A percentile compares a stretch with the other conserved stretches of the same genome.
Conservation (phyloP, 2,888 invertebrate species). For the Limnephilus rhombicus region DNA sequence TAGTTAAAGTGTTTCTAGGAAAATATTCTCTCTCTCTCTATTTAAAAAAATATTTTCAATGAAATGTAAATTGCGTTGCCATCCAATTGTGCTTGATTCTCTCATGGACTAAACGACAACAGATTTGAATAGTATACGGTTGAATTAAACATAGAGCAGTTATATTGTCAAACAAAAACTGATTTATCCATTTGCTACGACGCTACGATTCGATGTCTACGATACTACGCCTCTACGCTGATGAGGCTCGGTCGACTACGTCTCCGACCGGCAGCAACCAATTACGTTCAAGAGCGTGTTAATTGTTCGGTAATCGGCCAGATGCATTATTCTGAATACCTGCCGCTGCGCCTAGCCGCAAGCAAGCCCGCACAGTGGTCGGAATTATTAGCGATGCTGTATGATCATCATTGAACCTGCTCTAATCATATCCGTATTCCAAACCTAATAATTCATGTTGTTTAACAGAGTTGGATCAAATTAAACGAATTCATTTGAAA, state of each 20-base stretch:
- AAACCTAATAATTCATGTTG: neutral
- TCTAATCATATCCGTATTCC: neutral
- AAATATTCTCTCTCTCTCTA: neutral
- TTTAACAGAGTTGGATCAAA: neutral
- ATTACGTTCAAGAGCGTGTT: constrained; percentile 62
- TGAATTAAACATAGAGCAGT: no score
- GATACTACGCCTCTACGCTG: neutral
- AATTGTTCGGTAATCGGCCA: constrained; percentile 64
- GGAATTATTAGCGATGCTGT: constrained; percentile 8
- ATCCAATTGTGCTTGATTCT: neutral
- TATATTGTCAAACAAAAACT: neutral
- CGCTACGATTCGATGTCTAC: neutral
- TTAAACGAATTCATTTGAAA: neutral
- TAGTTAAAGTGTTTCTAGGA: neutral
- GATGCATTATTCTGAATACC: constrained; percentile 60
- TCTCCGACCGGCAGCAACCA: constrained; percentile 54
- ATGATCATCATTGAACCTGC: neutral
- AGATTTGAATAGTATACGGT: neutral
- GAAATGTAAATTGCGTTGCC: neutral
- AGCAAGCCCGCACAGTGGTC: neutral
- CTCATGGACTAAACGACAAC: neutral
- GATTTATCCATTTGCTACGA: neutral
- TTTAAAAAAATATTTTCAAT: neutral
- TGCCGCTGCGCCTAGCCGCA: constrained; percentile 36
- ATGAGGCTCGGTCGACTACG: neutral